These are phyloP conservation scores for Pristis pectinata DNA, from an alignment of 2,797 vertebrate species.

Conservation along the genomic window DNA sequence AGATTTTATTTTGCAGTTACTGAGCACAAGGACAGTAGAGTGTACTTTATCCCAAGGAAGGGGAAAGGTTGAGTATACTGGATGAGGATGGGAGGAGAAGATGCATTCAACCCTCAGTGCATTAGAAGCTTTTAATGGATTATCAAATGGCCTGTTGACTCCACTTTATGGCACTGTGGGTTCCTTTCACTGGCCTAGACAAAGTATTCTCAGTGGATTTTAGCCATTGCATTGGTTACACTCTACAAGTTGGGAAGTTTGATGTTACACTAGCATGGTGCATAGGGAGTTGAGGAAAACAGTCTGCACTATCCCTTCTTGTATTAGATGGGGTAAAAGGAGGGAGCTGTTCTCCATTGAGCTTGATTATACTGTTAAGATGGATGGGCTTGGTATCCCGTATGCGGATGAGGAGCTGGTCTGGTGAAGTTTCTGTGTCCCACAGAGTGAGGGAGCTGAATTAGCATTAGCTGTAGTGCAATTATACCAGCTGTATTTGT, in stretches of 20 bases:
- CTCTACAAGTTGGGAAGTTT: background rate
- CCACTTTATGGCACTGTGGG: background rate
- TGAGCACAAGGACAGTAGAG: conserved; percentile 53
- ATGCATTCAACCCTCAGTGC: background rate
- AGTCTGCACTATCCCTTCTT: background rate
- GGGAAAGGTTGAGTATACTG: background rate
- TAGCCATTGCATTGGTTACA: background rate
- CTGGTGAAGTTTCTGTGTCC: too few relatives aligned
- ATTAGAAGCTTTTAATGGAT: background rate
- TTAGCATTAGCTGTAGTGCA: too few relatives aligned
- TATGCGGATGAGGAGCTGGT: too few relatives aligned
- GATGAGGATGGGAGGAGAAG: background rate
- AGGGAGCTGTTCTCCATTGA: too few relatives aligned
- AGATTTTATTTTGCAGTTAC: conserved; percentile 66
- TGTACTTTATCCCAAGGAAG: background rate
- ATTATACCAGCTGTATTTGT: background rate
- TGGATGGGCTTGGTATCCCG: too few relatives aligned
- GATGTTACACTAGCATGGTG: background rate
- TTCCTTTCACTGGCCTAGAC: background rate
- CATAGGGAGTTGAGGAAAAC: background rate
- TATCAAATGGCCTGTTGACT: background rate
- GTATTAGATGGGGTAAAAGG: too few relatives aligned
- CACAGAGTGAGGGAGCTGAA: too few relatives aligned
- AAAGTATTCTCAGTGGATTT: background rate
- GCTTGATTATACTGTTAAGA: too few relatives aligned